These are phyloP conservation scores for Sebastes diploproa DNA, from an alignment of 2,797 vertebrate species.

Conservation along the genomic window DNA sequence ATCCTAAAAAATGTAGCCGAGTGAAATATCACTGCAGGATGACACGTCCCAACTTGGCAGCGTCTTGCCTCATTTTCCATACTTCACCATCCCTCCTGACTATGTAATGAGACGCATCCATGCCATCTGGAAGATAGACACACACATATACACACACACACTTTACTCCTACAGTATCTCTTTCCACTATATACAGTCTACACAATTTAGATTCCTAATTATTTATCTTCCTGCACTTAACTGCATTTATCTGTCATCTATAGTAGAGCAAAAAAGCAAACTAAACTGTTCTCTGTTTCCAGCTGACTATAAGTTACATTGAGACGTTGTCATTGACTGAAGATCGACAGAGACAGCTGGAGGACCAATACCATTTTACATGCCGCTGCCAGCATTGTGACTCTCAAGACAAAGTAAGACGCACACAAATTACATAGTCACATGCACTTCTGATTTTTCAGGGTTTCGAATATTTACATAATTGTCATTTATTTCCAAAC, in stretches of 20 bases:
- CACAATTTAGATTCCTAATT: not conserved
- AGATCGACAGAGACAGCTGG: slow-evolving; percentile 68
- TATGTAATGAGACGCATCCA: slow-evolving; percentile 63
- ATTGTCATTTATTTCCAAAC: not conserved
- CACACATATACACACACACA: not conserved
- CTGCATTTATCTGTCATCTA: not conserved
- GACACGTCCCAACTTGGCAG: slow-evolving; percentile 26
- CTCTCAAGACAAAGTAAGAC: slow-evolving; percentile 55
- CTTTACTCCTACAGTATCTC: not conserved
- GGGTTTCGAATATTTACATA: not conserved
- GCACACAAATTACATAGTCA: not conserved
- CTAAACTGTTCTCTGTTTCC: slow-evolving; percentile 12
- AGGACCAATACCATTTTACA: slow-evolving; percentile 74
- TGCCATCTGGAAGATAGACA: slow-evolving; percentile 55
- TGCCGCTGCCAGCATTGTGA: slow-evolving; percentile 69
- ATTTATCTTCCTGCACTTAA: not conserved
- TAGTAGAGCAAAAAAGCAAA: not conserved
- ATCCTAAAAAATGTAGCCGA: slow-evolving; percentile 8
- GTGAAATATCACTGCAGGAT: slow-evolving; percentile 25
- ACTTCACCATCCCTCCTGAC: slow-evolving; percentile 35
- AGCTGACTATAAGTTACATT: slow-evolving; percentile 75
- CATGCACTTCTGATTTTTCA: not conserved
- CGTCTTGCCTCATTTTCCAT: slow-evolving; percentile 30
- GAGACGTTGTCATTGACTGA: slow-evolving; percentile 60
- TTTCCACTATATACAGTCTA: not conserved